phyloP scores from a whole-genome alignment of 1,140 invertebrate species.

The Watersipora subatra region DNA sequence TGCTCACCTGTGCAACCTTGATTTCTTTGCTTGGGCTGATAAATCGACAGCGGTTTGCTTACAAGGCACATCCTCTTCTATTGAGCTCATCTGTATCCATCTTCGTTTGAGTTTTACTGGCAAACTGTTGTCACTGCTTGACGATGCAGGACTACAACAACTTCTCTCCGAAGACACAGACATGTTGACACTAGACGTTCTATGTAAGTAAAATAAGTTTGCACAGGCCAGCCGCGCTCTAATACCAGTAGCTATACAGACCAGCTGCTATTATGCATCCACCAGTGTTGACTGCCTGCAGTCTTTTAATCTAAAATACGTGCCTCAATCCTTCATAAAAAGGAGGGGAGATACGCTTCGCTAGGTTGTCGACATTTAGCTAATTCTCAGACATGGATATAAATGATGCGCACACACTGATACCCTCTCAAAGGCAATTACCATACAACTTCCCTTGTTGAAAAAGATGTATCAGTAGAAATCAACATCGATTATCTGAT shows the following conservation, averaged over 20 bases:
- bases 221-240: neutral
- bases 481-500: no score
- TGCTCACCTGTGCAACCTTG: neutral
- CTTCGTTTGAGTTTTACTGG: neutral
- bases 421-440: no score
- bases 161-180: neutral
- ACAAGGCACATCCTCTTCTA: neutral
- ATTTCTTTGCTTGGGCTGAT: neutral
- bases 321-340: neutral
- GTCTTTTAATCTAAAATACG: neutral
- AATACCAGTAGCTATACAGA: neutral
- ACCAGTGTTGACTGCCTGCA: neutral
- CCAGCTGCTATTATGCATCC: neutral
- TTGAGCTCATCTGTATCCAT: slow-evolving; percentile 3
- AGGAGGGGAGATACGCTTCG: neutral
- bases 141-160: neutral
- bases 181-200: neutral
- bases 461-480: no score
- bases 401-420: no score
- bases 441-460: no score
- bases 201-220: neutral
- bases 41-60: neutral
- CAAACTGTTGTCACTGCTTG: neutral
- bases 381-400: no score
- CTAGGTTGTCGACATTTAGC: no score